A percentile compares a stretch with the other conserved stretches of the same genome.
These are phyloP conservation scores for Oxyteleia sp. DNA, from an alignment of 2,888 invertebrate genomes.

Conservation along the genomic window DNA sequence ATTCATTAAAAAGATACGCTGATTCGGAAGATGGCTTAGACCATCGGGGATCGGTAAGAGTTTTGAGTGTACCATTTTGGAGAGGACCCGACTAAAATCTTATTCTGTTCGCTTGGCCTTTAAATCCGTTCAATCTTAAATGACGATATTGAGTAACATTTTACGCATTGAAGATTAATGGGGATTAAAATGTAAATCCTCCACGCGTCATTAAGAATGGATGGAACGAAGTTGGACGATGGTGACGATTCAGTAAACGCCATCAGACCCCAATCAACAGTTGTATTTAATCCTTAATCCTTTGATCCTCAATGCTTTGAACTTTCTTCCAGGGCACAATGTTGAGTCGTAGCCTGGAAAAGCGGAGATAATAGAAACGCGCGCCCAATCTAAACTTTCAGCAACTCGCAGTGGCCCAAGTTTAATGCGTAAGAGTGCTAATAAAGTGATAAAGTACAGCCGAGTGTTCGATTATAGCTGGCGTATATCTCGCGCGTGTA, in stretches of 20 bases:
- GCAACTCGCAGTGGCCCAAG: slow-evolving; percentile 4
- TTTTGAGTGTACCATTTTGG: background rate
- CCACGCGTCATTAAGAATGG: slow-evolving; percentile 9
- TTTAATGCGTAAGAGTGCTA: slow-evolving; percentile 32
- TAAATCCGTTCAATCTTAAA: background rate
- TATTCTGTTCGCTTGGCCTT: background rate
- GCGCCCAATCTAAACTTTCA: slow-evolving; percentile 15
- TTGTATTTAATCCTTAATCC: slow-evolving; percentile 13
- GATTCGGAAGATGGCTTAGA: background rate
- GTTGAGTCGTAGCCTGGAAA: background rate
- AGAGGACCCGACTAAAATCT: background rate
- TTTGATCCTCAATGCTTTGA: slow-evolving; percentile 27
- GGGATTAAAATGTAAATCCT: slow-evolving; percentile 10
- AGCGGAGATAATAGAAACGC: slow-evolving; percentile 20
- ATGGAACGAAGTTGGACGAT: background rate
- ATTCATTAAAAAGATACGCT: background rate
- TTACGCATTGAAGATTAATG: slow-evolving; percentile 4
- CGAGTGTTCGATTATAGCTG: slow-evolving; percentile 46
- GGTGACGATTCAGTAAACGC: slow-evolving; percentile 22
- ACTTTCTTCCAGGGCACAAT: slow-evolving; percentile 31
- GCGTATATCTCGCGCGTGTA: slow-evolving; percentile 66
- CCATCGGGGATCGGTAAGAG: background rate
- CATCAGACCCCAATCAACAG: background rate
- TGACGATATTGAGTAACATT: background rate
- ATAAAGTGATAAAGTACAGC: slow-evolving; percentile 56